Percentiles rank a stretch among this genome's conserved stretches.
These are phyloP conservation scores for Isotomurus palustris DNA, from an alignment of 2,888 invertebrate species.

Conservation along the genomic window DNA sequence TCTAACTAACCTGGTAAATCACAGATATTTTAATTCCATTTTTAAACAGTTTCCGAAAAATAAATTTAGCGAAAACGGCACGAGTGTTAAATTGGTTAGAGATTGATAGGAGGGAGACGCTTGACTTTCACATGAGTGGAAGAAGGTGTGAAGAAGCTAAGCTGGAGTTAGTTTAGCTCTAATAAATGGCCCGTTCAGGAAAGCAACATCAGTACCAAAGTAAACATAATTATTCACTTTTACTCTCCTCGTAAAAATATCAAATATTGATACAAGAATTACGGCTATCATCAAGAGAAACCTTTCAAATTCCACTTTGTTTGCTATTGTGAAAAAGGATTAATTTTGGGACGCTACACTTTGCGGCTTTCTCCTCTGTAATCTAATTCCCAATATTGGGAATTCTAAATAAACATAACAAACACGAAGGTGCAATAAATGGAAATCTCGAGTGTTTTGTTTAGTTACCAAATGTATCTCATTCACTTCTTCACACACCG, in stretches of 20 bases:
- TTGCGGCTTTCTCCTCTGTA: constrained; percentile 8
- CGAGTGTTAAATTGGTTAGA: too few relatives aligned
- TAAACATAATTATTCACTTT: constrained; percentile 24
- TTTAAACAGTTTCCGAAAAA: too few relatives aligned
- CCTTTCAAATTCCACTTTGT: constrained; percentile 9
- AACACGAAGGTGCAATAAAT: constrained; percentile 7
- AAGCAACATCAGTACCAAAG: constrained; percentile 12
- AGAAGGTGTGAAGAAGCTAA: not conserved
- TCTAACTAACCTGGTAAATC: too few relatives aligned
- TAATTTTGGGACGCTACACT: constrained; percentile 11
- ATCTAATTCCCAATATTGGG: constrained; percentile 19
- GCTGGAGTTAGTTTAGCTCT: not conserved
- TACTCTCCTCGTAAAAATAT: constrained; percentile 18
- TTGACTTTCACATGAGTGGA: too few relatives aligned
- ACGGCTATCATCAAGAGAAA: constrained; percentile 8
- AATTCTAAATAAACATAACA: constrained; percentile 10
- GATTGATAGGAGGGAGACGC: too few relatives aligned
- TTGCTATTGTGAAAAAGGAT: constrained; percentile 17
- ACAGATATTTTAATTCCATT: too few relatives aligned
- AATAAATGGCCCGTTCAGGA: constrained; percentile 15
- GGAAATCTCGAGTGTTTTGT: too few relatives aligned
- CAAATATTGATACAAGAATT: constrained; percentile 24
- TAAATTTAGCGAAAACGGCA: too few relatives aligned
- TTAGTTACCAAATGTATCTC: too few relatives aligned
- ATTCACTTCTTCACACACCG: too few relatives aligned